phyloP scores from a whole-genome alignment of 2,888 invertebrate species.

The Junonia oenone region DNA sequence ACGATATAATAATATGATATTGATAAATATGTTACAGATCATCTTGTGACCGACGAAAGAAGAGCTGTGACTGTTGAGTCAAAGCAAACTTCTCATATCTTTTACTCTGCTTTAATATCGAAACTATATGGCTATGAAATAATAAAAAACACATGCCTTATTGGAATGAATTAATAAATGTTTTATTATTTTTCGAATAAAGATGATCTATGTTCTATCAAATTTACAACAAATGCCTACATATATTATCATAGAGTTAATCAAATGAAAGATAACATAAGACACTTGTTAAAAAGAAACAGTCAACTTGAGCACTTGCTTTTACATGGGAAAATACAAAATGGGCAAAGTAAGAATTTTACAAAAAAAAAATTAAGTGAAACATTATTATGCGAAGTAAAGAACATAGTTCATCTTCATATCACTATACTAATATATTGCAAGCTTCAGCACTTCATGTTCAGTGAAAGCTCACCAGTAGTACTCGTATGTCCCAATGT shows the following conservation, averaged over 20 bases:
- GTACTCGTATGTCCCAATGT: slow-evolving; percentile 22
- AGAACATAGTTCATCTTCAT: slow-evolving; percentile 18
- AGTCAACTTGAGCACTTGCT: no score
- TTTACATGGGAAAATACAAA: no score
- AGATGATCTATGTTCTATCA: slow-evolving; percentile 7
- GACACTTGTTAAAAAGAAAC: neutral
- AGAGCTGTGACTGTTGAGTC: slow-evolving; percentile 37
- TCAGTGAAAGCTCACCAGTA: slow-evolving; percentile 28
- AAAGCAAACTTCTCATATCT: slow-evolving; percentile 6
- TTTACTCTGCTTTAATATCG: slow-evolving; percentile 7
- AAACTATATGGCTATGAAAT: slow-evolving; percentile 13
- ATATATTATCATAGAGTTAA: no score
- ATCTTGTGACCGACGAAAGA: slow-evolving; percentile 50
- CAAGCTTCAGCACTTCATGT: slow-evolving; percentile 30
- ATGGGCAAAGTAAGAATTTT: neutral
- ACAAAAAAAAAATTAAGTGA: neutral
- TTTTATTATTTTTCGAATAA: slow-evolving; percentile 9
- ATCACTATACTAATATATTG: slow-evolving; percentile 14
- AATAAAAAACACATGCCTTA: slow-evolving; percentile 12
- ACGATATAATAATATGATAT: slow-evolving; percentile 24
- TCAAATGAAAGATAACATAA: neutral
- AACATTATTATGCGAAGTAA: neutral
- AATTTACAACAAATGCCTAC: no score
- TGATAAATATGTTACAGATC: slow-evolving; percentile 61
- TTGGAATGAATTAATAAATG: slow-evolving; percentile 9